Evolutionary conservation across 2,113 vertebrate species (phyloP).

Genomic region (Sakesphorus luctuosus): DNA sequence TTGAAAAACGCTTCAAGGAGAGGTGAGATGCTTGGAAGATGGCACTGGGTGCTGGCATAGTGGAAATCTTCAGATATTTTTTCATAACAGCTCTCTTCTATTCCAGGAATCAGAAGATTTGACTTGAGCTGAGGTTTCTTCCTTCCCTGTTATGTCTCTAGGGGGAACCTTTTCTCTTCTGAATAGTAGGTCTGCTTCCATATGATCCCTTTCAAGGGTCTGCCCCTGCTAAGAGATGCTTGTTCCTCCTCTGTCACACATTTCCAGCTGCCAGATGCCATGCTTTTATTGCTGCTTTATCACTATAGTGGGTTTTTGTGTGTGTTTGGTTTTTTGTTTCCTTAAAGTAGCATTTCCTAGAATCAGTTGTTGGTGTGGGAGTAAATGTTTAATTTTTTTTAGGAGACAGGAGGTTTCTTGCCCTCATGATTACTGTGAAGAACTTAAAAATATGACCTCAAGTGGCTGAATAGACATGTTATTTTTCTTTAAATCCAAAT

Average conservation of each 20-base stretch:
- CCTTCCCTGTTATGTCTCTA: conserved; percentile 6
- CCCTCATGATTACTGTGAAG: neutral
- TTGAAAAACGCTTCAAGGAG: neutral
- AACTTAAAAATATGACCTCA: neutral
- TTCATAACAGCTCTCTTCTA: neutral
- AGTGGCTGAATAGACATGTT: neutral
- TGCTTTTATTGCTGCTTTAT: neutral
- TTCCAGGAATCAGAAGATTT: neutral
- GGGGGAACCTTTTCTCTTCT: conserved; percentile 18
- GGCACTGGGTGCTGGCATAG: neutral
- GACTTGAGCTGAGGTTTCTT: neutral
- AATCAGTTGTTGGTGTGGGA: neutral
- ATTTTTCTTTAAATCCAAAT: conserved; percentile 9
- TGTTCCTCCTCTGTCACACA: neutral
- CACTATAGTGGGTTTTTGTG: neutral
- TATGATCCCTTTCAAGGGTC: neutral
- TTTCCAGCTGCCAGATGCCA: neutral
- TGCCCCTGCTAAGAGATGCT: neutral
- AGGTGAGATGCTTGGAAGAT: neutral
- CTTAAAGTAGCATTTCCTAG: neutral
- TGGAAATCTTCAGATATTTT: neutral
- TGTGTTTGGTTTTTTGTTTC: neutral
- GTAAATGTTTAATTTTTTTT: neutral
- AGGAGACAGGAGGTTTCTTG: neutral
- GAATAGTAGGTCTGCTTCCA: neutral